Percentiles rank a stretch among this genome's conserved stretches.
These are phyloP conservation scores for Chrysocyon brachyurus DNA, from an alignment of 2,797 vertebrate genomes.

Conservation along the genomic window DNA sequence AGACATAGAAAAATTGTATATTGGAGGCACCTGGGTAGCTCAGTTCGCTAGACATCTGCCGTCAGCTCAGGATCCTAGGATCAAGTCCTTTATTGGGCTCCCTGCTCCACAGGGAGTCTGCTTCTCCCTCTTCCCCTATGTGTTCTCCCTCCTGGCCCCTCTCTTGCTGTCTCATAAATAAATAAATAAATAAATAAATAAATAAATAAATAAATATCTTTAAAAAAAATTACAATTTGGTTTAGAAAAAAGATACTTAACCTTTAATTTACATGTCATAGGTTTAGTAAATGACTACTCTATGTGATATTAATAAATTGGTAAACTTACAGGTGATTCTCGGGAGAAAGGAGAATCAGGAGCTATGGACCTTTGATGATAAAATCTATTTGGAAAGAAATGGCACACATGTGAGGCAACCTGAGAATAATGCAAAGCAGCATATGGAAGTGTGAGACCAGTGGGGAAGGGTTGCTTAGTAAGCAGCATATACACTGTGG, in stretches of 20 bases:
- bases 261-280: neutral
- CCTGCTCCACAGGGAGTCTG: neutral
- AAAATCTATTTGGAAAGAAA: constrained; percentile 6
- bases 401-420: neutral
- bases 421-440: neutral
- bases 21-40: neutral
- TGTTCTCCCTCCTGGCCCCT: too few relatives aligned
- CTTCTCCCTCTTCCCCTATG: neutral
- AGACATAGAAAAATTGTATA: neutral
- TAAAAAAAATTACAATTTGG: neutral
- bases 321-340: neutral
- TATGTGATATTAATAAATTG: neutral
- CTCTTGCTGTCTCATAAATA: neutral
- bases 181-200: neutral
- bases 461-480: neutral
- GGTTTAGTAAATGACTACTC: neutral
- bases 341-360: neutral
- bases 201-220: neutral
- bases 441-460: neutral
- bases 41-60: neutral
- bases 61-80: neutral
- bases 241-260: neutral
- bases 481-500: neutral
- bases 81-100: neutral
- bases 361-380: neutral